Base-by-base conservation (phyloP, 2,888 invertebrate genomes). In the Cerceris ruficornis region DNA sequence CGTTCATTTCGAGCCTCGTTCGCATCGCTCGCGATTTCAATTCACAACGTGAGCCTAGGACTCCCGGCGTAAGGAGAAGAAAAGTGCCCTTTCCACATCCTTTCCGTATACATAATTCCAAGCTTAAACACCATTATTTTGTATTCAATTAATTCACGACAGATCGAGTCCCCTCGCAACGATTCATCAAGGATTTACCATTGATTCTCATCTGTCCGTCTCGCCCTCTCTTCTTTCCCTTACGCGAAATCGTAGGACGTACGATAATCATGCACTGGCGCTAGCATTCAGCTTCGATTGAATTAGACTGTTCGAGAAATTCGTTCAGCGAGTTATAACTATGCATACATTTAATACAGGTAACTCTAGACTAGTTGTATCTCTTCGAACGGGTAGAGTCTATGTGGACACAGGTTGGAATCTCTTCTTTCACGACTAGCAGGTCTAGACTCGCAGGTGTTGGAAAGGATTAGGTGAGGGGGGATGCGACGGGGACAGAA, bases 281-380 rank as follows among this genome's bases (percentile, higher is more conserved):
- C 71, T 66, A 60, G 28, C 46, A n/a, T 42, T 14, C 46, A 49
- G n/a, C n/a, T 61, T 66, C 43, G 46, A 49, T 57, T 50, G 42
- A 7, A 72, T 66, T 61, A 28, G 17, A 41, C 58, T 67, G 67
- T 62, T 68, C 60, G 76, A 68, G 8, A 61, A 68, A 68, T 61
- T 77, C 65, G 67, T 67, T 67, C 41, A 64, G 49, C 55, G 49
- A 60, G 50, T 71, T 65, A 82, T 58, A 76, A 54, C 64, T 75
- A 79, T 69, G 81, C 49, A 43, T 73, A 64, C 69, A 69, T 46
- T 58, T 69, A 69, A 11, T 58, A 67, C 64, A 73, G 52, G 54
- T 61, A 49, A 49, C 46, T 5, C 55, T 81, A 78, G 65, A 69
- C 60, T 82, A 81, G 46, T 43, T 41, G 58, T 55, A 69, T 17